Conservation (phyloP, 2,113 vertebrate genomes). For the Mellivora capensis region DNA sequence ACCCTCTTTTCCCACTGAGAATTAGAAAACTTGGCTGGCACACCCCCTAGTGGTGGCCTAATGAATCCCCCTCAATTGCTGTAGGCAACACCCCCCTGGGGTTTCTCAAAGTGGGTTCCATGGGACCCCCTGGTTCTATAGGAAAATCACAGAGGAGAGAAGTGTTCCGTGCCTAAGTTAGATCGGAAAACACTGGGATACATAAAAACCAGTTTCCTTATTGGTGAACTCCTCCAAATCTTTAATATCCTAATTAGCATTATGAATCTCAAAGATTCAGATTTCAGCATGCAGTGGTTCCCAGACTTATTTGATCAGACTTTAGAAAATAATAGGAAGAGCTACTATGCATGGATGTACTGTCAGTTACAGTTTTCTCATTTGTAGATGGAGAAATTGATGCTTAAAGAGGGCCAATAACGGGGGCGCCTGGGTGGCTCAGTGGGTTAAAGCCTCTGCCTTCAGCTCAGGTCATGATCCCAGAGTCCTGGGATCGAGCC, state of each 20-base stretch:
- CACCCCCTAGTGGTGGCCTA: slow-evolving; percentile 73
- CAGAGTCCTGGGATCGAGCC: no score
- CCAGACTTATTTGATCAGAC: neutral
- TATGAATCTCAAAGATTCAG: neutral
- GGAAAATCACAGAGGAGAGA: neutral
- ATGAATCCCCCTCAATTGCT: slow-evolving; percentile 53
- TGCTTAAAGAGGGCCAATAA: neutral
- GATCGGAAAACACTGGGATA: neutral
- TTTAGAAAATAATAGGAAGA: neutral
- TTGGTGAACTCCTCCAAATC: neutral
- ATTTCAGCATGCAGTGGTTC: neutral
- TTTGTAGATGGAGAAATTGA: neutral
- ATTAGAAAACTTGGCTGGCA: slow-evolving; percentile 59
- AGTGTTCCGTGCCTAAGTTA: neutral
- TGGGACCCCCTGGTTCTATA: neutral
- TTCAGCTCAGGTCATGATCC: no score
- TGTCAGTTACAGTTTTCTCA: neutral
- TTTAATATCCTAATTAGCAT: neutral
- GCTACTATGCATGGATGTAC: neutral
- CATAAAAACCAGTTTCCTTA: neutral
- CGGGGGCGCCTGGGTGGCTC: no score
- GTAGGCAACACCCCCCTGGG: neutral
- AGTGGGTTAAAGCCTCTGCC: no score
- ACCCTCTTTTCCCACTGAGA: neutral
- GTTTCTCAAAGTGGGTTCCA: slow-evolving; percentile 25